phyloP scores from a whole-genome alignment of 2,888 invertebrate genomes.

The Tipula confusa region DNA sequence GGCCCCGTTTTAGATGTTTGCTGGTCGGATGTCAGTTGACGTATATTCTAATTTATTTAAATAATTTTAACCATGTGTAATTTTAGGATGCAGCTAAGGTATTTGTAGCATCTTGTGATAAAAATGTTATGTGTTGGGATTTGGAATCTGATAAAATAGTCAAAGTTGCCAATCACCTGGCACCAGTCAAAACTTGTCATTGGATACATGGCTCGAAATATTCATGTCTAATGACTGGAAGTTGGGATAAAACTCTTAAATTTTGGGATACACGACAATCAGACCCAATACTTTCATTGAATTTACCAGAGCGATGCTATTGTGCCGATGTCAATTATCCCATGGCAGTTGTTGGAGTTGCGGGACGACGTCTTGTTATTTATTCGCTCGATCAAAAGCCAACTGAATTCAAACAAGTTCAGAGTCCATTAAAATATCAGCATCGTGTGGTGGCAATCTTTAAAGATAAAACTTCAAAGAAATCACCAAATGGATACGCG shows the following conservation, averaged over 20 bases:
- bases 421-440: conserved; percentile 89
- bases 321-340: conserved; percentile 98
- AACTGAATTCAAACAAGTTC: conserved; percentile 89
- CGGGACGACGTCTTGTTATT: conserved; percentile 83
- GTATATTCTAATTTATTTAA: conserved; percentile 34
- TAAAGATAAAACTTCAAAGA: conserved; percentile 74
- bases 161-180: conserved; percentile 92
- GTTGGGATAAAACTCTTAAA: conserved; percentile 96
- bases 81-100: conserved; percentile 77
- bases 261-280: conserved; percentile 96
- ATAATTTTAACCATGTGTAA: conserved; percentile 32
- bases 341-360: conserved; percentile 97
- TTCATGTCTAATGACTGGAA: conserved; percentile 96
- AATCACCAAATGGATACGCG: conserved; percentile 80
- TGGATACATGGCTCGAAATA: conserved; percentile 96
- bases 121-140: conserved; percentile 92
- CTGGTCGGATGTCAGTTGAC: conserved; percentile 80
- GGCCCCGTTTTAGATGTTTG: conserved; percentile 93
- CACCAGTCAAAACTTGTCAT: conserved; percentile 93
- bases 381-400: conserved; percentile 94
- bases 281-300: conserved; percentile 83
- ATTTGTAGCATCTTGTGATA: conserved; percentile 90
- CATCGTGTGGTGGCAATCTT: conserved; percentile 95
- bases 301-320: conserved; percentile 89
- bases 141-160: conserved; percentile 85